Conservation (phyloP, 2,888 invertebrate species). For the Xylota sylvarum region DNA sequence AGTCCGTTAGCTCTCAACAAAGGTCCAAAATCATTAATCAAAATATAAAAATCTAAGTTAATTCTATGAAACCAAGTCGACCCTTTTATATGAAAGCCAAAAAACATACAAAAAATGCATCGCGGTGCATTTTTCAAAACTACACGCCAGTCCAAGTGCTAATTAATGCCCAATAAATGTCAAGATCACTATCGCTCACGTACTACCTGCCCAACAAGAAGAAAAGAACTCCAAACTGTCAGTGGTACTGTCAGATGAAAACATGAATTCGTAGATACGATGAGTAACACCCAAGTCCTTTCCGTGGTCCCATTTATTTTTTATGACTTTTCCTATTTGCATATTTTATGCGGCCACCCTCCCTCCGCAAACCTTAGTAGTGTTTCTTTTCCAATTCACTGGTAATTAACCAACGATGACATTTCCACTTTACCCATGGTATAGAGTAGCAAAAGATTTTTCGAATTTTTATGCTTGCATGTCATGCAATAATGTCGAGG, state of each 20-base stretch:
- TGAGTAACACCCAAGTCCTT: conserved; percentile 51
- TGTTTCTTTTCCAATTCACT: conserved; percentile 71
- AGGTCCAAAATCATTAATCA: conserved; percentile 55
- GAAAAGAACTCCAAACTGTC: conserved; percentile 31
- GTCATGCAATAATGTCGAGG: conserved; percentile 74
- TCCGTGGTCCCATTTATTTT: conserved; percentile 50
- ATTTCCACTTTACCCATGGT: conserved; percentile 66
- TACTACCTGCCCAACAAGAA: conserved; percentile 33
- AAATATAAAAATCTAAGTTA: conserved; percentile 43
- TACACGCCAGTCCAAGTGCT: conserved; percentile 61
- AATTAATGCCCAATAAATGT: conserved; percentile 77
- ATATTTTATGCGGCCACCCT: conserved; percentile 56
- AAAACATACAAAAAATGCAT: conserved; percentile 31
- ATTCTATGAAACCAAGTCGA: conserved; percentile 13
- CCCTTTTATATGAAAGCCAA: neutral
- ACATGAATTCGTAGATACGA: conserved; percentile 15
- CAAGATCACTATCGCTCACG: conserved; percentile 64
- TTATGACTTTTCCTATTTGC: conserved; percentile 59
- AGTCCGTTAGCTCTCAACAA: conserved; percentile 23
- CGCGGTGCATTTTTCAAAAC: conserved; percentile 55
- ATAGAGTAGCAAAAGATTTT: conserved; percentile 41
- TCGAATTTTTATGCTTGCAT: conserved; percentile 51
- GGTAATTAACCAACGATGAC: conserved; percentile 76
- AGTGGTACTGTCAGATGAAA: conserved; percentile 60
- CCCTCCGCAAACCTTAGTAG: neutral